Evolutionary conservation across 1,140 invertebrate genomes (phyloP), one percentile per base, ranked within the genome.

Genomic region (Scaptomyza graminum): DNA sequence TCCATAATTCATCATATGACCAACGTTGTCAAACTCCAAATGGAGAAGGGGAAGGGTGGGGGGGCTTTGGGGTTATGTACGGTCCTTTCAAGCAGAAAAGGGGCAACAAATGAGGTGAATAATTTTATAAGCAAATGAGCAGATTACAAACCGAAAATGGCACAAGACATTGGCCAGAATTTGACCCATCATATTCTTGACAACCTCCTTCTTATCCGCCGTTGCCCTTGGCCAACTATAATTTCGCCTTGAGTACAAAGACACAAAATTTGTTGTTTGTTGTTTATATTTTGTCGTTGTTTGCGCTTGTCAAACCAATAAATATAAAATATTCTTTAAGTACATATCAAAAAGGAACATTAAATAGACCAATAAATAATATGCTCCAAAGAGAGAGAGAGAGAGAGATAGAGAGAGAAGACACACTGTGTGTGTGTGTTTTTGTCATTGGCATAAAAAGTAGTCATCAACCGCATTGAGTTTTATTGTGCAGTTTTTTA

Each of bases 111-210:
- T 87, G 82, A 87, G 83, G 74, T 87, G 83, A 79, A 87, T 87
- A 87, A 87, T 87, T 87, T 88, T 77, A 87, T 87, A 87, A 88
- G 78, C 83, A 87, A 87, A 87, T 87, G 78, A 87, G 82, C 83
- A 87, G 82, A 87, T 87, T 87, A 87, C 78, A 87, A 81, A 75
- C 83, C 82, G 65, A 81, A 85, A 84, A 78, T 83, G 79, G 79
- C 79, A 79, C 70, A 82, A 77, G 64, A 74, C 76, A 54, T 71
- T 74, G 74, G 74, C 82, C 74, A 60, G 70, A 59, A 56, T 34
- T 56, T 68, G 66, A 74, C 74, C 81, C 76, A 69, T 83, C 78
- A 67, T 77, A 70, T 65, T 59, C 54, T 31, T 49, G 56, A 41
- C 60, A 11, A 8, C 8, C n/a, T 11, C 62, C 60, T 13, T 16